Evolutionary conservation across 2,888 invertebrate species (phyloP), one percentile per base, ranked within the genome.

Genomic region (Periphyllus acericola): DNA sequence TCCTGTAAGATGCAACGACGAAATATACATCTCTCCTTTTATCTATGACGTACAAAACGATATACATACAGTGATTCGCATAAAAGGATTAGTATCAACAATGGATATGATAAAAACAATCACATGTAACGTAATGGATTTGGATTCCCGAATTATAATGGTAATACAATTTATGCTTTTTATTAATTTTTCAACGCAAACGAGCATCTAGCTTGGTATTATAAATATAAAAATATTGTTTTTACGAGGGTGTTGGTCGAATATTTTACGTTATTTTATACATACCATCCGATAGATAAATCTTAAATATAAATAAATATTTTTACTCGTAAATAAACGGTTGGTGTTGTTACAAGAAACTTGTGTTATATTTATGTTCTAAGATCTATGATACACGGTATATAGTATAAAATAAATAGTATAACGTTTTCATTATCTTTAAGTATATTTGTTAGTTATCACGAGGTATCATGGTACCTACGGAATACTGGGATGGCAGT

Each of bases 41-140:
- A 87, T 87, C 8, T 66, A 87, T 60, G 87, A 87, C 11, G 81
- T 87, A 34, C 87, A 81, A 46, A 80, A 87, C 60, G 74, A 87
- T 11, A 60, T 32, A 8, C 29, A 81, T 32, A 34, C 72, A 6
- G 60, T 74, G 11, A 74, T 87, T 80, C 66, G 34, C 5, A 87
- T 87, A 74, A 87, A 87, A 34, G 87, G 87, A 75, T 66, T 87
- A 29, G 60, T 14, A 34, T 66, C 87, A 14, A 80, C 80, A 36
- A 25, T 40, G 74, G 87, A 87, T 19, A 66, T 34, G 40, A 32
- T 87, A 34, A 74, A 81, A 40, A 32, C 5, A 0, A 74, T 40
- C 29, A 52, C 36, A 21, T 87, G 87, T 32, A 66, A 66, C n/a
- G 66, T 87, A 81, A 87, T 87, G 46, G 87, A 87, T 72, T n/a